A percentile compares a stretch with the other conserved stretches of the same genome.
Conservation (phyloP, 2,888 invertebrate genomes). For the Ormyrus nitidulus region DNA sequence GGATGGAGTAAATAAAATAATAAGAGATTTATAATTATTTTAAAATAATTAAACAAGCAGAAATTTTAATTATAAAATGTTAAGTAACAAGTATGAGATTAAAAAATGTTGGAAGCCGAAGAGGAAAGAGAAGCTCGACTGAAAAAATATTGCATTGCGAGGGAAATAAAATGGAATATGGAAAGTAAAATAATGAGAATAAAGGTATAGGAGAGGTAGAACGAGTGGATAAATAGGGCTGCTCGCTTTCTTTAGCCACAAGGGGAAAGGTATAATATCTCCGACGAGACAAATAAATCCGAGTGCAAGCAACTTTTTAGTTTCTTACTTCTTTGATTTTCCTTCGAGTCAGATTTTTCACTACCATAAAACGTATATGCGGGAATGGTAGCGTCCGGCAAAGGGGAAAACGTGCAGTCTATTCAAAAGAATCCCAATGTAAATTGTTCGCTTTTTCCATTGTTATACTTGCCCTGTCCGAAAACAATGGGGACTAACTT, state of each 20-base stretch:
- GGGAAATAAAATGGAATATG: slow-evolving; percentile 23
- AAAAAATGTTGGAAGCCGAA: too few species aligned
- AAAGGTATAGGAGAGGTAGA: slow-evolving; percentile 12
- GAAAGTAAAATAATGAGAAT: slow-evolving; percentile 37
- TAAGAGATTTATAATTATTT: too few species aligned
- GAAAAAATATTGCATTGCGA: too few species aligned
- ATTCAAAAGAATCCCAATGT: slow-evolving; percentile 41
- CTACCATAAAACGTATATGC: background rate
- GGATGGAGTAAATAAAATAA: too few species aligned
- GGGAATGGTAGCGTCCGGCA: slow-evolving; percentile 30
- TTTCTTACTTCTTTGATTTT: slow-evolving; percentile 42
- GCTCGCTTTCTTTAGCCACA: slow-evolving; percentile 23
- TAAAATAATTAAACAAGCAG: too few species aligned
- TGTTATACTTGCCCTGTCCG: slow-evolving; percentile 39
- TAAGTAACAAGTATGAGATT: too few species aligned
- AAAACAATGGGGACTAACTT: slow-evolving; percentile 42
- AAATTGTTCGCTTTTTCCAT: slow-evolving; percentile 39
- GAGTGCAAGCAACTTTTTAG: slow-evolving; percentile 57
- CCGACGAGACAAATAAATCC: slow-evolving; percentile 60
- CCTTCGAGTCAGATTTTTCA: slow-evolving; percentile 40
- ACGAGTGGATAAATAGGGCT: slow-evolving; percentile 39
- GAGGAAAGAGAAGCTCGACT: too few species aligned
- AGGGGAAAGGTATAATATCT: slow-evolving; percentile 34
- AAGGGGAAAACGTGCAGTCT: slow-evolving; percentile 8
- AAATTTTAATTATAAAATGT: too few species aligned